Percentiles rank a stretch among this genome's conserved stretches.
These are phyloP conservation scores for Zeugodacus cucurbitae DNA, from an alignment of 1,140 invertebrate genomes.

Conservation along the genomic window DNA sequence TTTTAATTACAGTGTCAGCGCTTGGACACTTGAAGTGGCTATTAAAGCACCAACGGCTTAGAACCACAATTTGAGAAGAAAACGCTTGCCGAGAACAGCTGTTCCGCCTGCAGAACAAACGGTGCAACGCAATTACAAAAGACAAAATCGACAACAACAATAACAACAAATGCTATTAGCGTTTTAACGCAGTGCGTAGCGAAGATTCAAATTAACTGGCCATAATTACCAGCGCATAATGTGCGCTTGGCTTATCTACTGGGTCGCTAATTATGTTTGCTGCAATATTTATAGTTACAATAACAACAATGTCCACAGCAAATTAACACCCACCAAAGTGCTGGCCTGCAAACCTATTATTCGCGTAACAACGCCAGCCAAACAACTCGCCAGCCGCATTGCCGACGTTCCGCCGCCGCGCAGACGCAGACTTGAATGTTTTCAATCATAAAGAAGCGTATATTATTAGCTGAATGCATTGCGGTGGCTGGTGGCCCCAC, in stretches of 20 bases:
- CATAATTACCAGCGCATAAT: background rate
- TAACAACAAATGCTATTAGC: background rate
- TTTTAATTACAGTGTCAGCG: slow-evolving; percentile 14
- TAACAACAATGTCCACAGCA: background rate
- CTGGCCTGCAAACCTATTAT: background rate
- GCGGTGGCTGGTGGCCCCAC: background rate
- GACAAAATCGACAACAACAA: background rate
- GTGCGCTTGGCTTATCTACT: background rate
- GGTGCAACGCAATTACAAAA: background rate
- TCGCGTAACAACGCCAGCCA: background rate
- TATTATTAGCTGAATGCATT: background rate
- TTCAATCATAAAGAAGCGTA: background rate
- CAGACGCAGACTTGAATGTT: background rate
- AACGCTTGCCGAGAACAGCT: background rate
- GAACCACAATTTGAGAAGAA: background rate
- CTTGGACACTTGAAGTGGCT: background rate
- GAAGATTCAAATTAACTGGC: background rate
- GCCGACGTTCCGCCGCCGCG: background rate
- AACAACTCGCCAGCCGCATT: background rate
- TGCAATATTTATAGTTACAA: background rate
- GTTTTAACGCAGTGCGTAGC: background rate
- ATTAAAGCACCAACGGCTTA: background rate
- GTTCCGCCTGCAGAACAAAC: background rate
- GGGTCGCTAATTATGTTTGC: background rate
- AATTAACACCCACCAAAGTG: slow-evolving; percentile 28